Conservation (phyloP, 2,113 vertebrate genomes). For the Procavia capensis region DNA sequence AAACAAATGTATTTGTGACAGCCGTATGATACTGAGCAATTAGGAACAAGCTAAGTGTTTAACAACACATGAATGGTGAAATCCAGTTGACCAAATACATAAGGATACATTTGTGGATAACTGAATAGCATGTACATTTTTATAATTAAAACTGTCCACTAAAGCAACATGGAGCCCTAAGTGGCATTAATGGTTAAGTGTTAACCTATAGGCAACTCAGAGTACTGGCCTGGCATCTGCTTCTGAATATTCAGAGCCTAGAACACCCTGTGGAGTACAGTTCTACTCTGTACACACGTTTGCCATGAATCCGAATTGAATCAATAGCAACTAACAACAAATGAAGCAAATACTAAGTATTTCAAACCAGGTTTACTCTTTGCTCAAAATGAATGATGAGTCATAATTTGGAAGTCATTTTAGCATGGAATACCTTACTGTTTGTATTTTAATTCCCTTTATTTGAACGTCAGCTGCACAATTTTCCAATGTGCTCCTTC, state of each 20-base stretch:
- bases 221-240: background rate
- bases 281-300: background rate
- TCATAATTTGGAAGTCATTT: slow-evolving; percentile 43
- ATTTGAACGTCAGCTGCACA: background rate
- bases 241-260: background rate
- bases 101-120: slow-evolving; percentile 57
- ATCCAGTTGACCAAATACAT: background rate
- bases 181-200: too few relatives aligned
- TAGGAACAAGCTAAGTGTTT: background rate
- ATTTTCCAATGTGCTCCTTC: background rate
- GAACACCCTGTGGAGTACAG: background rate
- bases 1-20: slow-evolving; percentile 43
- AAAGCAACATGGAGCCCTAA: background rate
- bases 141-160: slow-evolving; percentile 46
- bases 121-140: slow-evolving; percentile 28
- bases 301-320: background rate
- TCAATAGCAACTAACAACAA: background rate
- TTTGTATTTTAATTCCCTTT: slow-evolving; percentile 31
- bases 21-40: slow-evolving; percentile 48
- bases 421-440: background rate
- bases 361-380: slow-evolving; percentile 42
- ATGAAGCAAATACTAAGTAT: slow-evolving; percentile 29
- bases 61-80: slow-evolving; percentile 38
- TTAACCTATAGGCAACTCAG: too few relatives aligned
- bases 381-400: background rate